Evolutionary conservation across 1,140 invertebrate genomes (phyloP).

Genomic region (Philopotamus ludificatus): DNA sequence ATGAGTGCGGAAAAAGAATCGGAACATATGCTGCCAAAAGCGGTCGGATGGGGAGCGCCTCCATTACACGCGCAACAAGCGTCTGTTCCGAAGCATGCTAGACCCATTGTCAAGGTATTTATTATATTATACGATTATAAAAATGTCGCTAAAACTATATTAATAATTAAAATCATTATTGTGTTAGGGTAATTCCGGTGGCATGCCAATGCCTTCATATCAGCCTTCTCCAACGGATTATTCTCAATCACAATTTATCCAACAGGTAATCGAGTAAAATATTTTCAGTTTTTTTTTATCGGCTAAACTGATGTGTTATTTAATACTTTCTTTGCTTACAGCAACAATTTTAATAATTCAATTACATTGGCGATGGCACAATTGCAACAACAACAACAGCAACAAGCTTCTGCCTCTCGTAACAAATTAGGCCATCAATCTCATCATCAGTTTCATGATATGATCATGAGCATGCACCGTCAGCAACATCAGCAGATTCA

Average conservation of each 20-base stretch:
- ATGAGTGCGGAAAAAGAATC: slow-evolving; percentile 87
- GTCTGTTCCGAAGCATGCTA: slow-evolving; percentile 47
- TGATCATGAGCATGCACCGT: slow-evolving; percentile 50
- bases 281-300: no score
- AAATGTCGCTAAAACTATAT: neutral
- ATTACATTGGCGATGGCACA: no score
- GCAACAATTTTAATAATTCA: slow-evolving; percentile 54
- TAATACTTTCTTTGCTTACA: slow-evolving; percentile 36
- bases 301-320: neutral
- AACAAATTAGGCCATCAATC: slow-evolving; percentile 49
- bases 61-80: slow-evolving; percentile 46
- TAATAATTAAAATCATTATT: neutral
- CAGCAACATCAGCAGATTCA: slow-evolving; percentile 49
- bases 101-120: slow-evolving; percentile 54
- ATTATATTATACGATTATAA: neutral
- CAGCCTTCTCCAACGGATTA: slow-evolving; percentile 46
- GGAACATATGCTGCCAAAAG: slow-evolving; percentile 50
- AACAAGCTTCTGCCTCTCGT: slow-evolving; percentile 37
- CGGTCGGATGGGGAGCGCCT: slow-evolving; percentile 46
- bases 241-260: slow-evolving; percentile 47
- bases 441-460: slow-evolving; percentile 43
- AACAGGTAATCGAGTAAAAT: slow-evolving; percentile 14
- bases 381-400: slow-evolving; percentile 44
- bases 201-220: slow-evolving; percentile 43
- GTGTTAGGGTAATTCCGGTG: slow-evolving; percentile 33